Base-by-base conservation (phyloP, 2,888 invertebrate species). In the Orthosia cruda region DNA sequence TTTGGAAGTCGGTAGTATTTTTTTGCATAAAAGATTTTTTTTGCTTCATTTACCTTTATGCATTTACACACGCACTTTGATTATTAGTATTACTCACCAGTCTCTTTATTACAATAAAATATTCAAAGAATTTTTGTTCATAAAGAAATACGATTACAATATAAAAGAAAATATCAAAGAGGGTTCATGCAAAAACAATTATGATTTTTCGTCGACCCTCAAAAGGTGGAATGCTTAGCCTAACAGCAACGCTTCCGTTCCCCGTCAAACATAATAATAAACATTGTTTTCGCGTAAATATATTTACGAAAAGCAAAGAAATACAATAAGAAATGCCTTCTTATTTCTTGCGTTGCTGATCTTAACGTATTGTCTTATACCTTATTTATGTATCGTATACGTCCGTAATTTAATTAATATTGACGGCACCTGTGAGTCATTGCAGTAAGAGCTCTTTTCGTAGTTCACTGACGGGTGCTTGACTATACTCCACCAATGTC, bases 191-290 rank as follows among this genome's bases (percentile, higher is more conserved):
- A 16, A 68, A 67, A 54, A 49, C 18, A 64, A 59, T 47, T 47
- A 69, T 69, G 11, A 26, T 50, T 32, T 63, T 54, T 55, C 12
- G 45, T 50, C 20, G 32, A 74, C 12, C n/a, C 11, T 54, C 13
- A 50, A 64, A 70, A 77, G 40, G 52, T 52, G 20, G 9, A 69
- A 64, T 20, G 64, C 40, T 65, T 12, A 58, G 23, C 58, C 23
- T 45, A 59, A 47, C 15, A 61, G 16, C 49, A 50, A 16, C 20
- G 49, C 26, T 73, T 58, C 9, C 23, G 16, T 50, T 47, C 66
- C 16, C 62, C 2, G 0, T 55, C 54, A 40, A 59, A 40, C 5
- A 49, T 59, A 20, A 32, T 26, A 62, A 61, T 23, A 54, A 61
- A 54, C n/a, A 66, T 47, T 62, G n/a, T 67, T 63, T 67, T 40